Evolutionary conservation across 1,140 invertebrate species (phyloP), one percentile per base, ranked within the genome.

Genomic region (Drosophila novamexicana): DNA sequence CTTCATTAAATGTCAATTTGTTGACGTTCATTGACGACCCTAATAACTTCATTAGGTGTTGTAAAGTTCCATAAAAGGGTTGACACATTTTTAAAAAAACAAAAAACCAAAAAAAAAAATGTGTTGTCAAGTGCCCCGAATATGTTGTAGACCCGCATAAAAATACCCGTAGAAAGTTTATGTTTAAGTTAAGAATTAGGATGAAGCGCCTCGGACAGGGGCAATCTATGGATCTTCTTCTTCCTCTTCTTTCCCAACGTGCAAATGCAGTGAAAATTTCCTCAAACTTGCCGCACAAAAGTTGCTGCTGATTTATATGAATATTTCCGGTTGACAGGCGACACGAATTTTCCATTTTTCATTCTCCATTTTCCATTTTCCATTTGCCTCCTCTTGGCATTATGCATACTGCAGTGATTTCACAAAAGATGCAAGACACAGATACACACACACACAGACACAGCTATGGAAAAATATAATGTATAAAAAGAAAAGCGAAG

Each of bases 401-500:
- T 88, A 83, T 89, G 66, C 79, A 88, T 80, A 89, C 80, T 89
- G 84, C 84, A 89, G 84, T 89, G 84, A 89, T 89, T 89, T 71
- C 68, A 78, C 73, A 79, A 78, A 72, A 86, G 65, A 74, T 68
- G 67, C 71, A 71, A 75, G 61, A 71, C 58, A 71, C 54, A 64
- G 22, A 49, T 37, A 66, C 54, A 72, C 36, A 47, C 10, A 81
- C 34, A 82, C 36, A 75, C 22, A 22, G 1, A 22, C 22, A 3
- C 22, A 22, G 22, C 22, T 22, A 3, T 22, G 2, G 2, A 22
- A 22, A 22, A 62, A 67, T 44, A 45, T n/a, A 66, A 29, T 22
- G 37, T 6, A 54, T 53, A 52, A 53, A 45, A 64, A 32, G 29
- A 8, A 40, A 47, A 74, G 29, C 22, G 18, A 7, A 45, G 49